Conservation (phyloP, 2,113 vertebrate genomes). For the Pavo muticus region DNA sequence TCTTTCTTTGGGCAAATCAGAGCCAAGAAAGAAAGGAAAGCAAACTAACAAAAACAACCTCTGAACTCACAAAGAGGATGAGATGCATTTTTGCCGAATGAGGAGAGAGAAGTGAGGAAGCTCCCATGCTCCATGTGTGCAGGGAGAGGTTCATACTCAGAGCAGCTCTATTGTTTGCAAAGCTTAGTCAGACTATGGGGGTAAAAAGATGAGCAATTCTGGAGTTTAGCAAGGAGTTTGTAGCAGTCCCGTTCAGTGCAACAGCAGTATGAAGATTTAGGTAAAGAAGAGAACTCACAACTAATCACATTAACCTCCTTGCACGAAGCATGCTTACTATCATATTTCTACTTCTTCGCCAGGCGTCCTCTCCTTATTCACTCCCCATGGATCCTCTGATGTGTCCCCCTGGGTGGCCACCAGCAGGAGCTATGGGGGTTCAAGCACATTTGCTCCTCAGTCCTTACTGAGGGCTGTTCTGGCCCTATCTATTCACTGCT, state of each 20-base stretch:
- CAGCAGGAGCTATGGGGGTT: background rate
- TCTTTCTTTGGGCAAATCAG: background rate
- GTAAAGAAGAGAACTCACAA: background rate
- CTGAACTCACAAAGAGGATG: background rate
- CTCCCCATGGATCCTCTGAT: background rate
- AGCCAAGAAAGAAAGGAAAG: background rate
- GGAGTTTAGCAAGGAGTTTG: background rate
- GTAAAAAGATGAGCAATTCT: background rate
- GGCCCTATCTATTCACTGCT: background rate
- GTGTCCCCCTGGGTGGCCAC: background rate
- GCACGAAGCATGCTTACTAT: background rate
- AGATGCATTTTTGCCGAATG: background rate
- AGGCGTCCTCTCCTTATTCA: background rate
- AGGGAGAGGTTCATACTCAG: background rate
- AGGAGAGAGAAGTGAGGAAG: background rate
- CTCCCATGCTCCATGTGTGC: background rate
- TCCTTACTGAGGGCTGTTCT: background rate
- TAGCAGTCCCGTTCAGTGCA: background rate
- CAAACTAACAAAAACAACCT: too few relatives aligned
- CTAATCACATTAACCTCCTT: background rate
- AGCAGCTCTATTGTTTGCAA: background rate
- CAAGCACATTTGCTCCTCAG: background rate
- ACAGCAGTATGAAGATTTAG: background rate
- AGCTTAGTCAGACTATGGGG: accelerated
- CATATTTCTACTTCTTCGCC: background rate